Conservation (phyloP, 2,888 invertebrate species). For the Thecocarcelia acutangulata region DNA sequence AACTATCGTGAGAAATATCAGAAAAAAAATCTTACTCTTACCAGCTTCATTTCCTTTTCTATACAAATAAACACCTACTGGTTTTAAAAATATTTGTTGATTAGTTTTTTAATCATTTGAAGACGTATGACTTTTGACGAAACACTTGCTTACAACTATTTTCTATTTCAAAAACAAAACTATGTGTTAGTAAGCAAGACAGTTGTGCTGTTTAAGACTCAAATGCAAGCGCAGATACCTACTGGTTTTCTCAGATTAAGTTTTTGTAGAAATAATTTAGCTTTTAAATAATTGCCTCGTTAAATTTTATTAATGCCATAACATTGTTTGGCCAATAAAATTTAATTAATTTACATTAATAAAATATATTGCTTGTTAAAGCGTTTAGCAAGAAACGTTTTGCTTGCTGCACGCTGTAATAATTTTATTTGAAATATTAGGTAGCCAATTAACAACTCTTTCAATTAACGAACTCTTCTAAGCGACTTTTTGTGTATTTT, state of each 20-base stretch:
- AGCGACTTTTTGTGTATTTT: slow-evolving; percentile 56
- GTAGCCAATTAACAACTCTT: slow-evolving; percentile 39
- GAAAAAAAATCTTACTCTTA: too few species aligned
- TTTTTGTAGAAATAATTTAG: background rate
- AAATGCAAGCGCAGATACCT: background rate
- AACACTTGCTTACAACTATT: too few species aligned
- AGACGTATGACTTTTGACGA: too few species aligned
- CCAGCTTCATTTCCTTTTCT: too few species aligned
- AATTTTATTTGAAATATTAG: slow-evolving; percentile 22
- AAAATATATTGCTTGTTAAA: slow-evolving; percentile 20
- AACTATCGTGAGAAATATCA: too few species aligned
- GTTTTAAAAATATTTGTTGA: too few species aligned
- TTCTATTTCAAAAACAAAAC: too few species aligned
- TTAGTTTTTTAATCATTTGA: too few species aligned
- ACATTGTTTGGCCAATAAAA: slow-evolving; percentile 26
- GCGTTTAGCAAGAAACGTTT: background rate
- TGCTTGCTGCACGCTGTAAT: background rate
- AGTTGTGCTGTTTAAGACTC: too few species aligned
- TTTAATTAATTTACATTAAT: slow-evolving; percentile 33
- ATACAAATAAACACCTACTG: too few species aligned
- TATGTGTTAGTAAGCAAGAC: too few species aligned
- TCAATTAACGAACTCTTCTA: slow-evolving; percentile 41
- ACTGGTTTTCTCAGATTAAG: background rate
- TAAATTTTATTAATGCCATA: slow-evolving; percentile 14
- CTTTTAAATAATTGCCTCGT: background rate